A percentile compares a stretch with the other conserved stretches of the same genome.
Evolutionary conservation across 2,113 vertebrate species (phyloP).

Genomic region (Glaucidium brasilianum): DNA sequence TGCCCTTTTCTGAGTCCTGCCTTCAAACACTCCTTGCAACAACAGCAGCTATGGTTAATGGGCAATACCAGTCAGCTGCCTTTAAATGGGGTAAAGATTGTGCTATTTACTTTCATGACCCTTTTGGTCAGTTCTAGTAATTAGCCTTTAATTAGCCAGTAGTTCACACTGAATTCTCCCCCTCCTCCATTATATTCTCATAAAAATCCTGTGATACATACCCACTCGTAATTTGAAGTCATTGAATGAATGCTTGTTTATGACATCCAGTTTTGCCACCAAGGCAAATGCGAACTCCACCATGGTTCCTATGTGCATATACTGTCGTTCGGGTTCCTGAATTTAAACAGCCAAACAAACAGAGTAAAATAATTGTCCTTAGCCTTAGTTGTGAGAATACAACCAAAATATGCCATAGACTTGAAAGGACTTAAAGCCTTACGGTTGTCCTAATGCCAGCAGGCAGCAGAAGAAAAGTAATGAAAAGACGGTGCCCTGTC

Average conservation of each 20-base stretch:
- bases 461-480: not conserved
- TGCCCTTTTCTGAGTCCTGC: not conserved
- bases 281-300: conserved; percentile 96
- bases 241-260: conserved; percentile 98
- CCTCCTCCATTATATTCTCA: not conserved
- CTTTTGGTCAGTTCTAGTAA: not conserved
- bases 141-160: not conserved
- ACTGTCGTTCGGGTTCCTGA: conserved; percentile 94
- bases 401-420: not conserved
- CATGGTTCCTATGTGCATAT: conserved; percentile 97
- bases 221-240: conserved; percentile 96
- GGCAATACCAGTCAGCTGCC: not conserved
- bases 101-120: not conserved
- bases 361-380: not conserved
- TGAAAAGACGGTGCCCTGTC: not conserved
- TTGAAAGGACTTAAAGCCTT: not conserved
- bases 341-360: not conserved
- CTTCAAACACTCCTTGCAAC: not conserved
- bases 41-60: not conserved
- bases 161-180: not conserved
- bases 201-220: conserved; percentile 66
- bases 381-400: not conserved
- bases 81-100: not conserved
- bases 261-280: conserved; percentile 93
- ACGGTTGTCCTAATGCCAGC: not conserved